A percentile compares a stretch with the other conserved stretches of the same genome.
Conservation (phyloP, 2,888 invertebrate genomes). For the Campopleginae sp. region DNA sequence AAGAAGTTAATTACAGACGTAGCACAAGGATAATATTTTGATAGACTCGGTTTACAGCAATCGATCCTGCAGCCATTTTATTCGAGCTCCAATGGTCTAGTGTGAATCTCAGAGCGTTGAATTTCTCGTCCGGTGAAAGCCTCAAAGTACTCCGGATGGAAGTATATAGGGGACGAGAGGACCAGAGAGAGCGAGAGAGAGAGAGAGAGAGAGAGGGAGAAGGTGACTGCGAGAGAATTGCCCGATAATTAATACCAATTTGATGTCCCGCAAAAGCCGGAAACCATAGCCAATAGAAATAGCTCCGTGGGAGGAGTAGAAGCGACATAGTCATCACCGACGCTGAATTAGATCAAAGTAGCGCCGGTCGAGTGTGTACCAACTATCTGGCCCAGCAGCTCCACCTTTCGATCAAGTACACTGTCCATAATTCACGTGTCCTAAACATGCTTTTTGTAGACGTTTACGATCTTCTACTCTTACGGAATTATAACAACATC, state of each 20-base stretch:
- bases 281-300: constrained; percentile 67
- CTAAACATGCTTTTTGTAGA: constrained; percentile 11
- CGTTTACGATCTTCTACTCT: neutral
- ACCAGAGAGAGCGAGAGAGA: constrained; percentile 24
- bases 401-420: constrained; percentile 38
- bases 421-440: constrained; percentile 27
- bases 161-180: neutral
- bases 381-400: constrained; percentile 39
- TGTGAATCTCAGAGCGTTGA: constrained; percentile 38
- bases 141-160: constrained; percentile 29
- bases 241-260: constrained; percentile 69
- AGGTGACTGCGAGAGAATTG: constrained; percentile 47
- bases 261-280: constrained; percentile 63
- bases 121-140: constrained; percentile 29
- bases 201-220: constrained; percentile 38
- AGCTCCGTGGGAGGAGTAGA: constrained; percentile 42
- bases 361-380: constrained; percentile 47
- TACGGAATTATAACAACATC: neutral
- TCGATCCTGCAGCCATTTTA: constrained; percentile 7
- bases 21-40: neutral
- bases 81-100: constrained; percentile 4
- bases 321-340: constrained; percentile 43
- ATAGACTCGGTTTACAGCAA: constrained; percentile 18
- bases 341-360: constrained; percentile 67
- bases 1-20: neutral